Base-by-base conservation (phyloP, 2,888 invertebrate genomes). In the Drosophila vallismaia region DNA sequence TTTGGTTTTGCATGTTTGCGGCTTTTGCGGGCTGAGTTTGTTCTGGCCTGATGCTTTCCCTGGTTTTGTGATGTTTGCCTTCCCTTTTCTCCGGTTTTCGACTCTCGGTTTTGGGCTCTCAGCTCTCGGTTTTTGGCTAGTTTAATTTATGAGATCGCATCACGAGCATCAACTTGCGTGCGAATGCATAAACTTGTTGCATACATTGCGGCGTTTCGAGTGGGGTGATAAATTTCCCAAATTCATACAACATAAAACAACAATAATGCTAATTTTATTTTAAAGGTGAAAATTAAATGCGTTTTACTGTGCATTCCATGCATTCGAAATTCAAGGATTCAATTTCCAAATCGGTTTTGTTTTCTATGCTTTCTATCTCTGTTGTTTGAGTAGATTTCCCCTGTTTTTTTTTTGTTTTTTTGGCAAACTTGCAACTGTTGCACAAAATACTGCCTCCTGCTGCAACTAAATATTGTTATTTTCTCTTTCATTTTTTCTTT, bases 161-260 rank as follows among this genome's bases (percentile, higher is more conserved):
- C 49, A 58, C 64, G 53, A 55, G 69, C 55, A 70, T 75, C 86
- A 86, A 74, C 60, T 69, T 75, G 75, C 81, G 78, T 86, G 83
- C 75, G 69, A 62, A 60, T 81, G 87, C 83, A 86, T 76, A 84
- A 86, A 88, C 88, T 87, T 84, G 84, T 88, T 85, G 84, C 87
- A 81, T 63, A 71, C 76, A 44, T 29, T 40, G 29, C 26, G 59
- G 58, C 46, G 14, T 31, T 26, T 12, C 55, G 40, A 38, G 55
- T 64, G 69, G 48, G 19, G 19, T 19, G 19, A 19, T 19, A 19
- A 19, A 19, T 19, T 19, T 19, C 1, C 33, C 10, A 10, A 10
- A 12, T 12, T 36, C 36, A 36, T n/a, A n/a, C n/a, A n/a, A 5
- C 36, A 12, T 36, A 2, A 12, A 12, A 36, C 5, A 5, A n/a